Base-by-base conservation (phyloP, 2,113 vertebrate species). In the Stegostoma tigrinum region DNA sequence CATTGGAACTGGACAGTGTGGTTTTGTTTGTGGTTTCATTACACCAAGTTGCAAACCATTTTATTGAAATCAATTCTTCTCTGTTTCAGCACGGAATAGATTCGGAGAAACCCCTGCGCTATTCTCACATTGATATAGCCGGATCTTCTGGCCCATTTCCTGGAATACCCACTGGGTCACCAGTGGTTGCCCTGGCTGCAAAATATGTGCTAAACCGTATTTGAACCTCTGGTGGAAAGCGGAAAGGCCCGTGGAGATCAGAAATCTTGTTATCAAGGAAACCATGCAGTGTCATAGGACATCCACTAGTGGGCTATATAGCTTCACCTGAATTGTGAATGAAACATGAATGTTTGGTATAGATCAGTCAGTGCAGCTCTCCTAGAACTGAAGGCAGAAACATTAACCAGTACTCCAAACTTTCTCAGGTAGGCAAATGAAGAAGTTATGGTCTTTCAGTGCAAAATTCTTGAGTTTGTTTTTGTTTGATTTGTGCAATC, bases 71-170 rank as follows among this genome's bases (percentile, higher is more conserved):
- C 34, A 38, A 10, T 38, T 93, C 2, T 95, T 45, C 95, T 87
- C 86, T 87, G 42, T 72, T 0, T 0, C 97, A 98, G 98, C 96
- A 97, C 34, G 98, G 98, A 0, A 96, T 98, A 95, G 98, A 98
- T 96, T 98, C 98, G 0, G 86, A 66, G 0, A 61, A 94, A 0
- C 97, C 98, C 95, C 97, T 98, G 96, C 97, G 97, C 0, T 98
- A 97, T 96, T 98, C 98, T 94, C 98, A 98, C 96, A 96, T 98
- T 0, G 98, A 98, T 96, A 98, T 98, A 2, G 98, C 98, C 0
- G 98, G 98, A 55, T 98, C 98, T 91, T 97, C 97, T 5, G 98
- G 98, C 85, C 98, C 98, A 64, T 98, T 98, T 96, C 98, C 98
- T 0, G 98, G 98, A 10, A 96, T 98, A 48, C 98, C 98, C 23